These are phyloP conservation scores for Colletes gigas DNA, from an alignment of 1,140 invertebrate genomes.

Conservation along the genomic window DNA sequence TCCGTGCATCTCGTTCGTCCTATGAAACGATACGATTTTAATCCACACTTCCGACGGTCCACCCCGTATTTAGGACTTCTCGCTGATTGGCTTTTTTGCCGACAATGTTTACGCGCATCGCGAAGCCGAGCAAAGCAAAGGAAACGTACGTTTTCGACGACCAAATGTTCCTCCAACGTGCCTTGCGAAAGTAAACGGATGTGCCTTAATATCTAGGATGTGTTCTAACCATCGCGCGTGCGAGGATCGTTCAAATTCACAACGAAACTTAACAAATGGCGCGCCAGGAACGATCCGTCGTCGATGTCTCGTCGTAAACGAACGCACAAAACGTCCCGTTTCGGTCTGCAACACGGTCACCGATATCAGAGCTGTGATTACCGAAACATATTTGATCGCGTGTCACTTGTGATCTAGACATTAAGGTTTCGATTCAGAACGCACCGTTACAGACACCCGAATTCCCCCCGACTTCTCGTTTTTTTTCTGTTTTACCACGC, in stretches of 20 bases:
- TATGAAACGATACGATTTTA: too few relatives aligned
- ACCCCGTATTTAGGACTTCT: not conserved
- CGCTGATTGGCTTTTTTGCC: slow-evolving; percentile 35
- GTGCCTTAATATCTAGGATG: slow-evolving; percentile 33
- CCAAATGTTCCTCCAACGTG: slow-evolving; percentile 20
- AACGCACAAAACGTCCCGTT: slow-evolving; percentile 1
- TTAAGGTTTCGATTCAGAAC: slow-evolving; percentile 25
- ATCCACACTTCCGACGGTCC: not conserved
- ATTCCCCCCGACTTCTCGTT: not conserved
- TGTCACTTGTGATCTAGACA: slow-evolving; percentile 22
- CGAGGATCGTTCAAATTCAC: slow-evolving; percentile 5
- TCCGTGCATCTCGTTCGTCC: too few relatives aligned
- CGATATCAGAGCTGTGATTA: slow-evolving; percentile 4
- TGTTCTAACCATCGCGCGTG: not conserved
- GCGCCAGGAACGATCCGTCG: not conserved
- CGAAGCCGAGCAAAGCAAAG: slow-evolving; percentile 41
- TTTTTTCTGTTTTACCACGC: not conserved
- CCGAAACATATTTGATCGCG: slow-evolving; percentile 8
- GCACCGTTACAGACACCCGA: slow-evolving; percentile 3
- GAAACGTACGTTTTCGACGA: slow-evolving; percentile 24
- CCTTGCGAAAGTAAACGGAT: slow-evolving; percentile 37
- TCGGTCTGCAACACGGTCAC: slow-evolving; percentile 4
- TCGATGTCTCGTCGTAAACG: not conserved
- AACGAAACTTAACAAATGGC: not conserved
- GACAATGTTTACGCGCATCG: slow-evolving; percentile 27